Base-by-base conservation (phyloP, 2,888 invertebrate genomes). In the Harpalus rubripes region DNA sequence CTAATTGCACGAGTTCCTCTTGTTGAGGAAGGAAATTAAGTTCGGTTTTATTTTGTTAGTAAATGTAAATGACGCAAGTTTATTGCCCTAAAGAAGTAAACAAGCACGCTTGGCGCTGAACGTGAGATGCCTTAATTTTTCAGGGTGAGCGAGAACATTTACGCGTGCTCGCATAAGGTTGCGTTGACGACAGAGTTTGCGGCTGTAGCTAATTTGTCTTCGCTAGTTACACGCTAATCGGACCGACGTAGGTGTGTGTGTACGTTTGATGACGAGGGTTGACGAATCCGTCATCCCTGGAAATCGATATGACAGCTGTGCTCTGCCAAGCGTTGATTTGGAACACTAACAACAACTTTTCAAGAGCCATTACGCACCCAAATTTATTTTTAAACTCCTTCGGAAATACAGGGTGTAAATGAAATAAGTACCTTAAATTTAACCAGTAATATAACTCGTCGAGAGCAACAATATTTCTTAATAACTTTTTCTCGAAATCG, bases 171-270 rank as follows among this genome's bases (percentile, higher is more conserved):
- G 61, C 61, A 16, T 10, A 39, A 16, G 44, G 16, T 3, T 59
- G 79, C 79, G 79, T 44, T 74, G 74, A 59, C 56, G 39, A 52
- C 41, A 22, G 65, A 81, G 81, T 82, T 81, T 58, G 82, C 39
- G 82, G 82, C 72, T 82, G 82, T 72, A 72, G 82, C 72, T 82
- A 82, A 82, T 82, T 82, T 82, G 82, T 82, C 72, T 32, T 18
- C 65, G 58, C 68, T 65, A 82, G 82, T 65, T 72, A 82, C 26
- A 72, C 82, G 41, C 68, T 68, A 82, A 82, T 82, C 82, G 82
- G 56, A 8, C 56, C 39, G 56, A 72, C 72, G 82, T 18, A 65
- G 72, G 82, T 82, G 72, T 72, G 82, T 82, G 72, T 72, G 65
- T 68, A 26, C 39, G 15, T 39, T 72, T 10, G 18, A 63, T 81